Evolutionary conservation across 2,113 vertebrate genomes (phyloP).

Genomic region (Eonycteris spelaea): DNA sequence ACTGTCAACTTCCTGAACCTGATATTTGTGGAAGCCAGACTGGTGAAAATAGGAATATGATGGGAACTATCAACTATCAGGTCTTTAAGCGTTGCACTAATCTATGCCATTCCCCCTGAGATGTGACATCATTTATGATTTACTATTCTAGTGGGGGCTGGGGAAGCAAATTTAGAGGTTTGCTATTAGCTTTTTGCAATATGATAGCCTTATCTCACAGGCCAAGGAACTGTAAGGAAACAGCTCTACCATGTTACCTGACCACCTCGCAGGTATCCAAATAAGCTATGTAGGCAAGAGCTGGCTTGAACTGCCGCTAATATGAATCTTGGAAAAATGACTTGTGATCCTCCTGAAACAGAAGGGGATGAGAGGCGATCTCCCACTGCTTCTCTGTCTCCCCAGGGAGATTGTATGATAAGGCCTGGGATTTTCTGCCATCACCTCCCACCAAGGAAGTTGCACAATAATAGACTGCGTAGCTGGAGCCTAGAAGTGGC

Average conservation of each 20-base stretch:
- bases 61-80: background rate
- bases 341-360: background rate
- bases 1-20: background rate
- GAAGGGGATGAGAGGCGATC: background rate
- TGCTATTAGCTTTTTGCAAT: background rate
- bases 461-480: background rate
- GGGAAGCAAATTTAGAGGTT: background rate
- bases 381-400: background rate
- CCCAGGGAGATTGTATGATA: background rate
- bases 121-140: background rate
- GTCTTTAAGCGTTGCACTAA: background rate
- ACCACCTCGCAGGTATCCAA: background rate
- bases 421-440: background rate
- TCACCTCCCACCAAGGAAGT: background rate
- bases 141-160: background rate
- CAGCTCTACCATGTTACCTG: background rate
- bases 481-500: background rate
- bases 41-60: background rate
- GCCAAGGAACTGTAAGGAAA: background rate
- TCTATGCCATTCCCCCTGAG: background rate
- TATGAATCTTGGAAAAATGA: background rate
- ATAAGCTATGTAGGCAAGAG: background rate
- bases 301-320: background rate
- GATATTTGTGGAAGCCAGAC: background rate
- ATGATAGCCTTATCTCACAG: background rate